Base-by-base conservation (phyloP, 2,888 invertebrate genomes). In the Drosophila leonis region DNA sequence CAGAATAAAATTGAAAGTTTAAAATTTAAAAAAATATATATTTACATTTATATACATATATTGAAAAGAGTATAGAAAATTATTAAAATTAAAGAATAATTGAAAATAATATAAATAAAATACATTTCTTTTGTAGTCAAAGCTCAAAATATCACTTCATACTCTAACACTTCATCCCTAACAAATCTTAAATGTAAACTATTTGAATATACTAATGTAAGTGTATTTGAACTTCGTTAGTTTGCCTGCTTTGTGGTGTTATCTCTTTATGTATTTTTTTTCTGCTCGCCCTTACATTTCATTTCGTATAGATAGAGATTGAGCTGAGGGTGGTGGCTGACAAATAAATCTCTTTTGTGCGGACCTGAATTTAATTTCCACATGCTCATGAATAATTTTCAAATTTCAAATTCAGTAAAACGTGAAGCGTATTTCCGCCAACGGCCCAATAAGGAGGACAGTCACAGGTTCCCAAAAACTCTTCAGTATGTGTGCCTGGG, bases 381-480 rank as follows among this genome's bases (percentile, higher is more conserved):
- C 90, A 87, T 82, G 90, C 91, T 91, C 90, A 90, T 90, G 91
- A 90, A 90, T 91, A 90, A 90, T 91, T 91, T 90, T 91, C 87
- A 90, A 90, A 90, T 91, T 91, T 89, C 75, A 86, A 89, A 83
- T 87, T 89, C 87, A 90, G 76, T 80, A 78, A 90, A 88, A 86
- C 80, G 88, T 83, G 72, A 86, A 84, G 86, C 88, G 88, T 89
- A 82, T 82, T 89, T 86, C 86, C 86, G 80, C 78, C 65, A 52
- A 59, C 61, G 57, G 56, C 66, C 57, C 71, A 77, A 64, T 74
- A 78, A 67, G 64, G 54, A 69, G 52, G 65, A 64, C 54, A 70
- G 33, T 63, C 61, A 27, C 67, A 66, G 35, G 44, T 51, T 33
- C 52, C n/a, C 24, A 24, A 29, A 12, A 49, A 31, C 48, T 49